Evolutionary conservation across 2,888 invertebrate genomes (phyloP), one percentile per base, ranked within the genome.

Genomic region (Clusia tigrina): DNA sequence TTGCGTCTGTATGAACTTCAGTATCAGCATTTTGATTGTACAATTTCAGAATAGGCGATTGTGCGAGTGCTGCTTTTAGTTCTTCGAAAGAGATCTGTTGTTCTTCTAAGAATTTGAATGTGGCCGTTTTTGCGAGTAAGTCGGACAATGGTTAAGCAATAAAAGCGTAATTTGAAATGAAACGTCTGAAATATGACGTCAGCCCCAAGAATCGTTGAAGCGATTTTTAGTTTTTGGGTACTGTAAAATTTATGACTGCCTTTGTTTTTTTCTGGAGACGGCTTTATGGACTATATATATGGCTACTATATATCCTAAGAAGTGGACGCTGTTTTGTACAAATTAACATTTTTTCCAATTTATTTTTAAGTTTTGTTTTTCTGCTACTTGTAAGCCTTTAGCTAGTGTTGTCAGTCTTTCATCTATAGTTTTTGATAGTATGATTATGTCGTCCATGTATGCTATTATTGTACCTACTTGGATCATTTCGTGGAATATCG

Each of bases 121-220:
- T 9, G 1, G 17, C 25, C 5, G 0, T 24, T 18, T 63, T 61
- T 17, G n/a, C 20, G 12, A 69, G 23, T 22, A 60, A 26, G 26
- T 81, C 76, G 22, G 74, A 74, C 51, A 80, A 63, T 10, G 76
- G 77, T 60, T 69, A 72, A 1, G 79, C 78, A 18, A 77, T 73
- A 15, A 66, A 56, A 3, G 78, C 61, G 63, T 22, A 65, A 9
- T 58, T 48, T 9, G n/a, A 76, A 79, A 25, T 64, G 57, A 10
- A 63, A 62, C 55, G 18, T 9, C 60, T 25, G 12, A 64, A 61
- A 17, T 64, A 64, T 1, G 60, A 58, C 1, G 64, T 55, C 10
- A 64, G 18, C 9, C 64, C 64, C 0, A 58, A 9, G 22, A 61
- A 61, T 1, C 58, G 46, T 26, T 58, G 61, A 22, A 62, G 20